Percentiles rank a stretch among this genome's conserved stretches.
Conservation (phyloP, 2,888 invertebrate species). For the Scaptomyza parva region DNA sequence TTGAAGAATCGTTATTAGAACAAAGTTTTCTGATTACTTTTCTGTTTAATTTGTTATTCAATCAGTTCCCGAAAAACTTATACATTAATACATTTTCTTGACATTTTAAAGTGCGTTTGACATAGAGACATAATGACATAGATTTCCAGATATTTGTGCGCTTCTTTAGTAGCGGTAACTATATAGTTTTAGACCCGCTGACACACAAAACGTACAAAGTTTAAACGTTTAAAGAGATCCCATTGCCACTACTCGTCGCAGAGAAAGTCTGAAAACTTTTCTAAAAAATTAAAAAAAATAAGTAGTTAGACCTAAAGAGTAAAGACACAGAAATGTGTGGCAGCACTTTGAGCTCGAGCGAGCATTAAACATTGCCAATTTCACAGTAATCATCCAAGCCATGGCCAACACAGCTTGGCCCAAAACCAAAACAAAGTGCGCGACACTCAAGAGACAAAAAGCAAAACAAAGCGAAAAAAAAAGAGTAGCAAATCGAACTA, state of each 20-base stretch:
- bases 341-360: constrained; percentile 38
- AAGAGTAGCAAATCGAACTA: constrained; percentile 64
- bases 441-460: constrained; percentile 8
- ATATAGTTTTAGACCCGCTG: constrained; percentile 17
- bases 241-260: constrained; percentile 25
- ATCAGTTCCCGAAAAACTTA: background rate
- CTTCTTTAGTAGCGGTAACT: constrained; percentile 20
- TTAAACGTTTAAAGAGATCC: constrained; percentile 21
- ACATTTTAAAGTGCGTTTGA: constrained; percentile 10
- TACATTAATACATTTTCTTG: background rate
- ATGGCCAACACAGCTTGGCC: constrained; percentile 52
- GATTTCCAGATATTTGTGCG: constrained; percentile 19
- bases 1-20: no score
- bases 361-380: constrained; percentile 76
- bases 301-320: constrained; percentile 60
- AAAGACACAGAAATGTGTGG: constrained; percentile 53
- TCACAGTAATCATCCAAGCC: constrained; percentile 73
- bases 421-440: constrained; percentile 43
- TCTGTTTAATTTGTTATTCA: background rate
- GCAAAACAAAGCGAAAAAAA: background rate
- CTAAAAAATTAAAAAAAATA: constrained; percentile 66
- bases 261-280: constrained; percentile 60
- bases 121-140: constrained; percentile 9
- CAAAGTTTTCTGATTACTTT: no score
- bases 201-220: constrained; percentile 26